Evolutionary conservation across 2,888 invertebrate species (phyloP), one percentile per base, ranked within the genome.

Genomic region (Agrenia bidenticulata): DNA sequence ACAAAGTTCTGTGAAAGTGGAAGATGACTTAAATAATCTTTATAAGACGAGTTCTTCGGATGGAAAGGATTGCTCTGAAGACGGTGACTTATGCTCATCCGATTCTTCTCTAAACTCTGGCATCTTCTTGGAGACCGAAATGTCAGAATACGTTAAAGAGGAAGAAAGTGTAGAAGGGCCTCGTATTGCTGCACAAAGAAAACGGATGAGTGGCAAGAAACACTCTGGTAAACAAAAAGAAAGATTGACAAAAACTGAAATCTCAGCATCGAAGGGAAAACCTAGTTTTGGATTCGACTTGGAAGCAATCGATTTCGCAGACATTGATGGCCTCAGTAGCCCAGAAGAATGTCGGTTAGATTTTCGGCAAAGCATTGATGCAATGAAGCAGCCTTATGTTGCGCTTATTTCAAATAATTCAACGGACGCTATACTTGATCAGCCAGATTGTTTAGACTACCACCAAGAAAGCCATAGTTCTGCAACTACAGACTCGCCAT

Each of bases 131-230:
- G 92, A 92, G 80, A 92, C 92, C 0, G 92, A 92, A 78, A 81
- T 92, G n/a, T 92, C 91, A 0, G 92, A 93, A 79, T 92, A 92
- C 92, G 91, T 90, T 0, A 85, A 89, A 2, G 92, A 92, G 77
- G 89, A 88, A 72, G 69, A 87, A 86, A 64, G 53, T 45, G 80
- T 77, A 7, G 51, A 17, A 21, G 51, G 4, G 7, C 21, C 19
- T 19, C 26, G 19, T 24, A 26, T 5, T 54, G 54, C 19, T 32
- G n/a, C 54, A 39, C 7, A 53, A 71, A 66, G 55, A 71, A 59
- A 32, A 42, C 19, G 59, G 49, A 21, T 51, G 2, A 2, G 19
- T 24, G 1, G 41, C 21, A 2, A 67, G 51, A 49, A 41, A 56
- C 19, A 13, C 19, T n/a, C 56, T 9, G 39, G 5, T n/a, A 41